Evolutionary conservation across 2,888 invertebrate species (phyloP), one percentile per base, ranked within the genome.

Genomic region (Argyra leucocephala): DNA sequence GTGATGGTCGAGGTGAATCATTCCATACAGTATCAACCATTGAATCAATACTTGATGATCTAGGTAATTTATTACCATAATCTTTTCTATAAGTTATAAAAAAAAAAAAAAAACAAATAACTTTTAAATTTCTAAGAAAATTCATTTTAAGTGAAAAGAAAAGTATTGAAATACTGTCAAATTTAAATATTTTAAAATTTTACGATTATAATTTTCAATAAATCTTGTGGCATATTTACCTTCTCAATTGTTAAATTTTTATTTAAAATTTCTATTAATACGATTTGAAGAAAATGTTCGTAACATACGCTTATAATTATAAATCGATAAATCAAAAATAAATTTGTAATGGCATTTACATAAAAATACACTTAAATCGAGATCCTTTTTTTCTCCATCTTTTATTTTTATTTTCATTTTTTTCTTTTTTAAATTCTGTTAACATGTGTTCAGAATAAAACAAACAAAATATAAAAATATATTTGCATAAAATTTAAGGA

Each of bases 11-110:
- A 22, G 77, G 78, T 67, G 78, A 73, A 69, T 83, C 82, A 68
- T 84, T 83, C 81, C 88, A 88, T 10, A 87, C 86, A 2, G 88
- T 85, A 74, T 89, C 88, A 64, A 88, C 88, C 79, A 89, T 83
- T 0, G 88, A 88, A 81, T 91, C 91, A 75, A 90, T 91, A 79
- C 90, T 90, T 69, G 89, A 86, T 67, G 91, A 91, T 4, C 91
- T 85, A 6, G 89, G 88, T 15, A 89, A 10, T 57, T 69, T 69
- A 57, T 67, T 68, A 64, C 66, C 62, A 21, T 67, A 37, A 36
- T 68, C 68, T 61, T 69, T 68, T 23, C 69, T 66, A 48, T 15
- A 48, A 48, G 18, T 26, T 26, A 26, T 26, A 6, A 4, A 26
- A 26, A 26, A 26, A 26, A 26, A 6, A 26, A 26, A 26, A 26